Percentiles rank a stretch among this genome's conserved stretches.
Conservation (phyloP, 1,140 invertebrate species). For the Drosophila virilis region DNA sequence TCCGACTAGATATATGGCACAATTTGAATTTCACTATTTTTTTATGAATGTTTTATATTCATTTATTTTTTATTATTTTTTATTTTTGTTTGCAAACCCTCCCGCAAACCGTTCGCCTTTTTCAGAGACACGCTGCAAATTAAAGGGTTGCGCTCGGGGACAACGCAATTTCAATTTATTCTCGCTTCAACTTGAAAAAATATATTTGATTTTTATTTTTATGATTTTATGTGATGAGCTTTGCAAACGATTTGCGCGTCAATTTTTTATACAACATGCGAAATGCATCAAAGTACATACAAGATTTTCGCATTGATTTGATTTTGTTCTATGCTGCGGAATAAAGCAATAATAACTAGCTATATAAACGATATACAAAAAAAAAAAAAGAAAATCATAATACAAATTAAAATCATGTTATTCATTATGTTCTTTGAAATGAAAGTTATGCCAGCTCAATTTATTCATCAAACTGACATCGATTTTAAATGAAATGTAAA, state of each 20-base stretch:
- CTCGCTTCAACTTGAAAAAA: conserved; percentile 54
- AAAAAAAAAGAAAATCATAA: conserved; percentile 1
- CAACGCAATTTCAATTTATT: conserved; percentile 51
- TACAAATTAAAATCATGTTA: conserved; percentile 7
- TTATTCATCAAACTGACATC: conserved; percentile 4
- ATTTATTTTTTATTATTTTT: background rate
- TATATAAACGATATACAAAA: conserved; percentile 19
- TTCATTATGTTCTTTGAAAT: background rate
- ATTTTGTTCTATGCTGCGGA: conserved; percentile 40
- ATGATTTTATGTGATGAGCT: conserved; percentile 52
- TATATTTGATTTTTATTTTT: conserved; percentile 71
- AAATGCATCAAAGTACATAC: conserved; percentile 50
- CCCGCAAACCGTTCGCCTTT: conserved; percentile 1
- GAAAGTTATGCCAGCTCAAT: background rate
- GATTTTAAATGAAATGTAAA: conserved; percentile 1
- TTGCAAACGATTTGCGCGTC: conserved; percentile 46
- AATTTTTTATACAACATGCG: conserved; percentile 25
- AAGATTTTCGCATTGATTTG: conserved; percentile 65
- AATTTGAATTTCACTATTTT: conserved; percentile 28
- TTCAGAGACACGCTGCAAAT: conserved; percentile 17
- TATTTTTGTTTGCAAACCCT: background rate
- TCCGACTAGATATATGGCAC: conserved; percentile 56
- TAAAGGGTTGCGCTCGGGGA: conserved; percentile 19
- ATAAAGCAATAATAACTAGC: conserved; percentile 47
- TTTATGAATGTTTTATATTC: background rate